Evolutionary conservation across 2,113 vertebrate genomes (phyloP), one percentile per base, ranked within the genome.

Genomic region (Labeo catla): DNA sequence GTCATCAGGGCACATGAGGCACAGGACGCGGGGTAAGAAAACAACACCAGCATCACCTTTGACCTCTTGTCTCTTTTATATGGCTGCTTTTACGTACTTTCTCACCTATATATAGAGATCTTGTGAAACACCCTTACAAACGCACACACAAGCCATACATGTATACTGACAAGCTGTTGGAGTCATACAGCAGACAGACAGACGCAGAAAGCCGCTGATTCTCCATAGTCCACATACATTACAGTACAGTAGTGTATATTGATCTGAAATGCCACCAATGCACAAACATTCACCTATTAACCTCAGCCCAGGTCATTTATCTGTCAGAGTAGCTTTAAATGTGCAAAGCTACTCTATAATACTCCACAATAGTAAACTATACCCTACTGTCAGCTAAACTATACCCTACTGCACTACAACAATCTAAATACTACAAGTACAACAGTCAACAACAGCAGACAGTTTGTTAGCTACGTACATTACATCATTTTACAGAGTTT

Each of bases 1-100:
- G 89, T 91, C 84, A 91, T 91, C 87, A 86, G 90, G 82, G 90
- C 90, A 65, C 90, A 91, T 10, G 90, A 91, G 76, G 90, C 90
- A 2, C 96, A 97, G 84, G 96, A 97, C 1, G 96, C 96, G 77
- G 96, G 96, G 96, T 97, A 91, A 94, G 95, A 45, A 43, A 6
- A 84, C 54, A 47, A 65, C 79, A 65, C 9, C 76, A 54, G 13
- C 15, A 2, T 23, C 49, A 61, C 9, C 54, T 61, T n/a, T 61
- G 77, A 45, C 54, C 9, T 43, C n/a, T 39, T 43, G 16, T 43
- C 16, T 39, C 19, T 57, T 79, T 59, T 59, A 12, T 8, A 39
- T 79, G 50, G 9, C 49, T 4, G 2, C 5, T 47, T 11, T 52
- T 15, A 1, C 49, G 0, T 12, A 21, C 10, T 73, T 73, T 2